Percentiles rank a stretch among this genome's conserved stretches.
Conservation (phyloP, 2,113 vertebrate genomes). For the Dryoscopus gambensis region DNA sequence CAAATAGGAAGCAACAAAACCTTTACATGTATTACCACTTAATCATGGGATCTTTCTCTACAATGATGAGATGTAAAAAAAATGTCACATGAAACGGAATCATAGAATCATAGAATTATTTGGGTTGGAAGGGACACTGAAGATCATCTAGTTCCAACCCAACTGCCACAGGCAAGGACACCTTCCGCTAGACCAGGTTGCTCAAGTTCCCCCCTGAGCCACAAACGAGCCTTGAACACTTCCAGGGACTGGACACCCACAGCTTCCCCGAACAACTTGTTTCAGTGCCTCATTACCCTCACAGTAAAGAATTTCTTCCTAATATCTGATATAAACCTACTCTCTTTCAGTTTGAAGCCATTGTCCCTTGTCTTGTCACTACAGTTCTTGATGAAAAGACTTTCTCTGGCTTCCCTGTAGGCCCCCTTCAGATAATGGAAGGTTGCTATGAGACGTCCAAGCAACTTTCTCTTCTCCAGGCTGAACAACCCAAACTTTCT, state of each 20-base stretch:
- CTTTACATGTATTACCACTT: not conserved
- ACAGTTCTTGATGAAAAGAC: too few species aligned
- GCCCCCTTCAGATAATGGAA: not conserved
- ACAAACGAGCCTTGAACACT: accelerated
- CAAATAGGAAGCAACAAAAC: not conserved
- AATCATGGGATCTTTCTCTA: not conserved
- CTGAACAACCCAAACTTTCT: not conserved
- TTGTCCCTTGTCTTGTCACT: not conserved
- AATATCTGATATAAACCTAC: not conserved
- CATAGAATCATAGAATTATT: not conserved
- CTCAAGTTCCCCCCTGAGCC: not conserved
- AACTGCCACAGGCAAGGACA: too few species aligned
- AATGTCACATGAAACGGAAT: not conserved
- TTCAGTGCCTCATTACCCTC: not conserved
- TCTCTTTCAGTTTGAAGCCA: not conserved
- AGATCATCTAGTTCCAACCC: not conserved
- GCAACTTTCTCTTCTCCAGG: not conserved
- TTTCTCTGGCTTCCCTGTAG: not conserved
- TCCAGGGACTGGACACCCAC: not conserved
- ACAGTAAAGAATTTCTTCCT: not conserved
- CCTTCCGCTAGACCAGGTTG: not conserved
- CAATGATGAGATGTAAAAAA: not conserved
- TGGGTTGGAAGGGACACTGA: not conserved
- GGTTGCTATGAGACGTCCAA: not conserved
- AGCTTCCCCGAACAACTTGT: not conserved